A percentile compares a stretch with the other conserved stretches of the same genome.
Evolutionary conservation across 2,113 vertebrate genomes (phyloP).

Genomic region (Silurus asotus): DNA sequence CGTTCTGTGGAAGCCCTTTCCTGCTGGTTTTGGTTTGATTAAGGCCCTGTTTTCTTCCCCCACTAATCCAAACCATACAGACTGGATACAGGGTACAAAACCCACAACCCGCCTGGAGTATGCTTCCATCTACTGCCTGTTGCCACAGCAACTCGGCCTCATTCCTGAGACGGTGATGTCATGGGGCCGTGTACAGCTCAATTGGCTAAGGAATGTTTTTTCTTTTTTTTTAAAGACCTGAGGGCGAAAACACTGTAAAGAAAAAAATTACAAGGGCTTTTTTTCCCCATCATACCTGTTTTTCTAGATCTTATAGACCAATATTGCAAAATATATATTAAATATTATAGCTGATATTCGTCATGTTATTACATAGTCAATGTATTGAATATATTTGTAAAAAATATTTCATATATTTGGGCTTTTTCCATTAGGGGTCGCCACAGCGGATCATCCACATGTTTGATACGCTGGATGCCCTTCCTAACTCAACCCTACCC

Average conservation of each 20-base stretch:
- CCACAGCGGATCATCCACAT: too few species aligned
- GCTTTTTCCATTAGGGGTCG: too few species aligned
- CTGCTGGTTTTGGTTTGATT: constrained; percentile 22
- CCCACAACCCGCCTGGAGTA: constrained; percentile 35
- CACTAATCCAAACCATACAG: constrained; percentile 45
- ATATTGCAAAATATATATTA: neutral
- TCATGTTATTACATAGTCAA: neutral
- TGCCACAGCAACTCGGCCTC: constrained; percentile 59
- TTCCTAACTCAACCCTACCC: too few species aligned
- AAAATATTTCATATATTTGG: too few species aligned
- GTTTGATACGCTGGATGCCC: too few species aligned
- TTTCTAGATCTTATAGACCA: neutral
- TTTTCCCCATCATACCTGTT: neutral
- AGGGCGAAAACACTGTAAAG: neutral
- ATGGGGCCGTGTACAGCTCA: neutral
- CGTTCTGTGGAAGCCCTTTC: neutral
- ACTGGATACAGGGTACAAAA: constrained; percentile 32
- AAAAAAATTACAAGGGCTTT: neutral
- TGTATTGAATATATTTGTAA: neutral
- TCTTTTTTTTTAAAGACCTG: neutral
- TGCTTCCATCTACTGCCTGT: constrained; percentile 55
- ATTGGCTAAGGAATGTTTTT: constrained; percentile 1
- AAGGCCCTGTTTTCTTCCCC: constrained; percentile 1
- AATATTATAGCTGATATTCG: neutral
- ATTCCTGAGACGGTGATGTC: constrained; percentile 53